A percentile compares a stretch with the other conserved stretches of the same genome.
These are phyloP conservation scores for Drosophila phalerata DNA, from an alignment of 2,888 invertebrate genomes.

Conservation along the genomic window DNA sequence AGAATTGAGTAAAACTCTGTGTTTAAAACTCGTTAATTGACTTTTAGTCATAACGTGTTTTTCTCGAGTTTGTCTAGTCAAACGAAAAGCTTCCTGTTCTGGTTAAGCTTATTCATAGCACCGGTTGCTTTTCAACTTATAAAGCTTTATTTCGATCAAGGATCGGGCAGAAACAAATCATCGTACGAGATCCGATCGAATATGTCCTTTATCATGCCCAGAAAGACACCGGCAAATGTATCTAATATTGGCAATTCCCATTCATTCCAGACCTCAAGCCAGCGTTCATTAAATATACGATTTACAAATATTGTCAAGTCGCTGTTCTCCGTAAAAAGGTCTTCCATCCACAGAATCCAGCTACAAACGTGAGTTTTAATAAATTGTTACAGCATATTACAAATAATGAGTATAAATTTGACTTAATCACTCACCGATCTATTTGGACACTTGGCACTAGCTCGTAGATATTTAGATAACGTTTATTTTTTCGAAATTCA, in stretches of 20 bases:
- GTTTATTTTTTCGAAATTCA: slow-evolving; percentile 58
- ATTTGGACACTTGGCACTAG: slow-evolving; percentile 43
- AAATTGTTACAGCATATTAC: background rate
- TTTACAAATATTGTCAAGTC: slow-evolving; percentile 53
- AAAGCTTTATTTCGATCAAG: background rate
- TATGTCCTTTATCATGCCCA: slow-evolving; percentile 30
- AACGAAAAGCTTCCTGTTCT: background rate
- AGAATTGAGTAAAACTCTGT: background rate
- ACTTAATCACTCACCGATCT: slow-evolving; percentile 50
- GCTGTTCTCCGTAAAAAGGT: slow-evolving; percentile 47
- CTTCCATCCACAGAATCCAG: slow-evolving; percentile 57
- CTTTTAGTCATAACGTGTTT: background rate
- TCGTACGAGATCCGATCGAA: slow-evolving; percentile 57
- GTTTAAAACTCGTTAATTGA: background rate
- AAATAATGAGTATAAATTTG: background rate
- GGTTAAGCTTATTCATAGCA: background rate
- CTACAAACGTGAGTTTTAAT: slow-evolving; percentile 22
- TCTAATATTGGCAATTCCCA: slow-evolving; percentile 44
- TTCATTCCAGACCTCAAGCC: slow-evolving; percentile 63
- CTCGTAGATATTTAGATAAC: slow-evolving; percentile 56
- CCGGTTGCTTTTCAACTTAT: background rate
- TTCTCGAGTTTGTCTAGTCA: background rate
- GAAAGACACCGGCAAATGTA: slow-evolving; percentile 48
- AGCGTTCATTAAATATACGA: slow-evolving; percentile 49
- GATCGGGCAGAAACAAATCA: slow-evolving; percentile 50